Percentiles rank a stretch among this genome's conserved stretches.
These are phyloP conservation scores for Meiosimyza decipiens DNA, from an alignment of 2,888 invertebrate species.

Conservation along the genomic window DNA sequence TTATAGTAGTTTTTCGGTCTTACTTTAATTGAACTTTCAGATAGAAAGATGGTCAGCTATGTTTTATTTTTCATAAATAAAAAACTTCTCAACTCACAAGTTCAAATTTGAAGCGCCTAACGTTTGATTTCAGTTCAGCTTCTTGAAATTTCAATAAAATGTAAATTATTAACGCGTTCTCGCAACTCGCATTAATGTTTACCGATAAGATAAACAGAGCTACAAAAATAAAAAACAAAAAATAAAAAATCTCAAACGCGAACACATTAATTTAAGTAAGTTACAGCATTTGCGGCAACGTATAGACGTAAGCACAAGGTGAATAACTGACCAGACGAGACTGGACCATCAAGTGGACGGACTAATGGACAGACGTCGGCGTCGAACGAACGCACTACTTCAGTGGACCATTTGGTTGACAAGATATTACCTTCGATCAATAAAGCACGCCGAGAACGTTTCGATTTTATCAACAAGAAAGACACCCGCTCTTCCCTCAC, in stretches of 20 bases:
- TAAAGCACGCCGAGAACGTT: conserved; percentile 20
- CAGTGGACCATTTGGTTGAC: conserved; percentile 24
- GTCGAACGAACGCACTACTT: background rate
- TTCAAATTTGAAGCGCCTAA: no score
- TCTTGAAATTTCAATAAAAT: conserved; percentile 26
- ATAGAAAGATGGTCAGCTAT: no score
- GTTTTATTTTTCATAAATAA: no score
- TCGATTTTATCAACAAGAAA: conserved; percentile 6
- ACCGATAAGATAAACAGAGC: conserved; percentile 26
- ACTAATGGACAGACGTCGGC: background rate
- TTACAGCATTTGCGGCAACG: conserved; percentile 18
- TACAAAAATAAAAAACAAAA: conserved; percentile 19
- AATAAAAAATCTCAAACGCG: background rate
- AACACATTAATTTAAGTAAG: conserved; percentile 20
- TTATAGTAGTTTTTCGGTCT: no score
- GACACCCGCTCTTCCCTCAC: background rate
- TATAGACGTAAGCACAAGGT: conserved; percentile 18
- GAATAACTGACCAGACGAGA: no score
- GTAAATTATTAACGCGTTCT: conserved; percentile 30
- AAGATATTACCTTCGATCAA: conserved; percentile 28
- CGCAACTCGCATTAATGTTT: conserved; percentile 25
- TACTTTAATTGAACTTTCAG: no score
- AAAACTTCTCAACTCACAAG: no score
- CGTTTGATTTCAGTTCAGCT: no score
- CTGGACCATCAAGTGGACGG: no score